Evolutionary conservation across 2,888 invertebrate genomes (phyloP).

Genomic region (Drosophila colorata): DNA sequence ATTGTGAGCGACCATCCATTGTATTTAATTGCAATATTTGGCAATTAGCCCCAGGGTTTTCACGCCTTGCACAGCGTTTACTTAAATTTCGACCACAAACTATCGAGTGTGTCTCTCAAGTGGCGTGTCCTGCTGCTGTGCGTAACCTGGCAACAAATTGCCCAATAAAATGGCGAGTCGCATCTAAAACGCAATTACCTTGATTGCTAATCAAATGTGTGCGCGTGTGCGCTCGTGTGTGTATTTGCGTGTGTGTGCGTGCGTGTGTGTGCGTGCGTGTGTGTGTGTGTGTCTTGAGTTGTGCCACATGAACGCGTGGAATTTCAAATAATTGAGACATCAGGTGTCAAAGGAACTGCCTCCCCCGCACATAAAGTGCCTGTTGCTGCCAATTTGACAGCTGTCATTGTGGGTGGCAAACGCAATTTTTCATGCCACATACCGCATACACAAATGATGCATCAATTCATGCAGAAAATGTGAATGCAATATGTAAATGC

Average conservation of each 20-base stretch:
- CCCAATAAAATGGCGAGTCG: slow-evolving; percentile 34
- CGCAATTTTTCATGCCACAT: slow-evolving; percentile 43
- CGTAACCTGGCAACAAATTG: slow-evolving; percentile 19
- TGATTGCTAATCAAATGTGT: slow-evolving; percentile 53
- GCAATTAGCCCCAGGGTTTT: slow-evolving; percentile 29
- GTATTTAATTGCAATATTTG: slow-evolving; percentile 46
- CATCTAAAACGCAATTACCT: slow-evolving; percentile 56
- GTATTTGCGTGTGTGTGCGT: neutral
- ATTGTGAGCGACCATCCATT: slow-evolving; percentile 22
- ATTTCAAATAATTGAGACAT: slow-evolving; percentile 28
- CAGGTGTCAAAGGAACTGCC: slow-evolving; percentile 21
- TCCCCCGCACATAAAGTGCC: slow-evolving; percentile 2
- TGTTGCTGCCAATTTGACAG: slow-evolving; percentile 36
- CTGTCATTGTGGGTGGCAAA: slow-evolving; percentile 43
- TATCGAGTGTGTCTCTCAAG: slow-evolving; percentile 18
- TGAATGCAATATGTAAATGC: slow-evolving; percentile 33
- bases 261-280: neutral
- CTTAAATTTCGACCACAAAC: slow-evolving; percentile 8
- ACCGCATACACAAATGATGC: slow-evolving; percentile 16
- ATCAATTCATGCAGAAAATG: slow-evolving; percentile 31
- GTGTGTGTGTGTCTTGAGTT: slow-evolving; percentile 4
- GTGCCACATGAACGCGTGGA: slow-evolving; percentile 8
- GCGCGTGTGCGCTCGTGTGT: neutral
- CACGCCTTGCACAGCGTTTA: slow-evolving; percentile 1
- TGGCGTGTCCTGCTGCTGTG: slow-evolving; percentile 1